Evolutionary conservation across 2,888 invertebrate genomes (phyloP).

Genomic region (Odontocerum albicorne): DNA sequence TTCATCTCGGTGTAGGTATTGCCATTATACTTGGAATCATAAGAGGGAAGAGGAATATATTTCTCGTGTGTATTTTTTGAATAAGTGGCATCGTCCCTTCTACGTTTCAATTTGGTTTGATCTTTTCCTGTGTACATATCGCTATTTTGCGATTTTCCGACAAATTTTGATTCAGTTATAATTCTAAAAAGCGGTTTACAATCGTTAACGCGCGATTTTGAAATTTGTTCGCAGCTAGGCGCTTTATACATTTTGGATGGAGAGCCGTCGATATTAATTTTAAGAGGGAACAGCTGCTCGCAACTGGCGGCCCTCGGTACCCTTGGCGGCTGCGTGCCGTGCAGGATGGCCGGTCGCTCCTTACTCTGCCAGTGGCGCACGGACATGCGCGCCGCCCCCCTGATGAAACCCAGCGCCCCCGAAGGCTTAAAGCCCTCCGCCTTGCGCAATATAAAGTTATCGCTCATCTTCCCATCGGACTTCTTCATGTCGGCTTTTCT

Average conservation of each 20-base stretch:
- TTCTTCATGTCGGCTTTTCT: constrained; percentile 46
- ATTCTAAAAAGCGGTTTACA: constrained; percentile 53
- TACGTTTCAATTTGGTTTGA: constrained; percentile 48
- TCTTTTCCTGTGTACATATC: constrained; percentile 48
- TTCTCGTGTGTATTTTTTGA: constrained; percentile 49
- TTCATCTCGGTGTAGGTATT: constrained; percentile 54
- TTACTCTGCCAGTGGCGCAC: constrained; percentile 58
- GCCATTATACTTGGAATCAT: constrained; percentile 39
- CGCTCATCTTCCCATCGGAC: constrained; percentile 50
- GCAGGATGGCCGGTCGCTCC: constrained; percentile 51
- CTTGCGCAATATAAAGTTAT: constrained; percentile 60
- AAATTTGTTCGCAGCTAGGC: constrained; percentile 54
- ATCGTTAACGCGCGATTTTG: constrained; percentile 45
- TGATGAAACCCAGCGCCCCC: constrained; percentile 50
- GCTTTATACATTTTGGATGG: constrained; percentile 51
- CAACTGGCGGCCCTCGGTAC: constrained; percentile 56
- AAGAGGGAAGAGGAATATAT: constrained; percentile 50
- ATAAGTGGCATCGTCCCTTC: constrained; percentile 47
- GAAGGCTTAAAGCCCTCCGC: constrained; percentile 54
- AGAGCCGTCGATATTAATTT: constrained; percentile 46
- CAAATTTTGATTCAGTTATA: constrained; percentile 50
- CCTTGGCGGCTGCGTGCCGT: constrained; percentile 41
- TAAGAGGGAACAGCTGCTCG: constrained; percentile 53
- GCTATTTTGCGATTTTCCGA: constrained; percentile 46
- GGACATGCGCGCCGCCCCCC: constrained; percentile 55